Conservation (phyloP, 53 echinoderm and acorn worm genomes). For the Patiria pectinifera region DNA sequence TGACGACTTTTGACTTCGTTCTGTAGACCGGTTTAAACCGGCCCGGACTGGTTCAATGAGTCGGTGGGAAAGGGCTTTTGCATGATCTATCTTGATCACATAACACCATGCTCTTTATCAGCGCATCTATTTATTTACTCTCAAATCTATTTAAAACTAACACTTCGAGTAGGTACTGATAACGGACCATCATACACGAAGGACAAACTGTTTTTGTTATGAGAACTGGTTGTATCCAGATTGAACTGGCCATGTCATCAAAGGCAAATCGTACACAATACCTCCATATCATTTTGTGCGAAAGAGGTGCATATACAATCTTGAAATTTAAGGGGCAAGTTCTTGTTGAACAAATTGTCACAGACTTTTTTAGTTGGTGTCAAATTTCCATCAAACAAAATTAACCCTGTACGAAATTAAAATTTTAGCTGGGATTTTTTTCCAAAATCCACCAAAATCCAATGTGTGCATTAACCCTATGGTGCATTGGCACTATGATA, state of each 20-base stretch:
- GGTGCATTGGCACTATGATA: too few species aligned
- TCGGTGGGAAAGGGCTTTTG: neutral
- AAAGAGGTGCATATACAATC: neutral
- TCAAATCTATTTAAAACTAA: neutral
- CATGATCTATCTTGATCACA: neutral
- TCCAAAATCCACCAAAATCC: too few species aligned
- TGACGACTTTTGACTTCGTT: neutral
- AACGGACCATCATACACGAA: neutral
- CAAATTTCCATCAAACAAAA: too few species aligned
- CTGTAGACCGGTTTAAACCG: neutral
- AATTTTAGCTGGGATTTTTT: too few species aligned
- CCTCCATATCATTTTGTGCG: too few species aligned
- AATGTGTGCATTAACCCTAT: neutral
- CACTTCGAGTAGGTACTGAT: neutral
- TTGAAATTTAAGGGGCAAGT: too few species aligned
- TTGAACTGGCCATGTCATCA: neutral
- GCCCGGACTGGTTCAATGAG: neutral
- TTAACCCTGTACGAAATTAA: too few species aligned
- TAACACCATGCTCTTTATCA: neutral
- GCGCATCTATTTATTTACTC: neutral
- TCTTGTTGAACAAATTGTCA: too few species aligned
- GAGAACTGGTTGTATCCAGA: neutral
- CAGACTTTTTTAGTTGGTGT: too few species aligned
- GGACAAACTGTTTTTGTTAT: neutral
- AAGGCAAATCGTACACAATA: neutral